phyloP scores from a whole-genome alignment of 1,140 invertebrate species.

The Heterodera schachtii region DNA sequence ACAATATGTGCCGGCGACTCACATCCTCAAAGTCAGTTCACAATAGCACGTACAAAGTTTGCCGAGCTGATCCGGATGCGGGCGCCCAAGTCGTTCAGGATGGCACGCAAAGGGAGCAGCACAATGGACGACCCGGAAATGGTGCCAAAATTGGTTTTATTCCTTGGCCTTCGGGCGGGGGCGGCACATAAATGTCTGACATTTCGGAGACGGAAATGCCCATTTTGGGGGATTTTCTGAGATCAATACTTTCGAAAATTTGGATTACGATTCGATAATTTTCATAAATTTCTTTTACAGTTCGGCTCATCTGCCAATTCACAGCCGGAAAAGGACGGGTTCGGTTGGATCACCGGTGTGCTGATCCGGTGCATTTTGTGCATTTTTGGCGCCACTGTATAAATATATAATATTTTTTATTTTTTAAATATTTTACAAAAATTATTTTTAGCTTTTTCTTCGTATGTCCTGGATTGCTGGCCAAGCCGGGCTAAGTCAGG shows the following conservation, averaged over 20 bases:
- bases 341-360: conserved; percentile 59
- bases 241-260: too few species aligned
- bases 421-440: neutral
- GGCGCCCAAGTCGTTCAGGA: neutral
- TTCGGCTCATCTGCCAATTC: neutral
- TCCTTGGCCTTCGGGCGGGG: too few species aligned
- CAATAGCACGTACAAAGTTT: neutral
- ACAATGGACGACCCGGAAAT: conserved; percentile 7
- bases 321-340: conserved; percentile 42
- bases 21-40: neutral
- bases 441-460: conserved; percentile 67
- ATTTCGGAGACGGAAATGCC: too few species aligned
- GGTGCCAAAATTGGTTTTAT: neutral
- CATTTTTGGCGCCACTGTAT: conserved; percentile 72
- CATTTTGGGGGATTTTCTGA: too few species aligned
- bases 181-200: too few species aligned
- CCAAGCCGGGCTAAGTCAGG: conserved; percentile 74
- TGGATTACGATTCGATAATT: too few species aligned
- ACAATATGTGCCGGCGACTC: too few species aligned
- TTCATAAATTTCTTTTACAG: neutral
- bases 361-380: conserved; percentile 75
- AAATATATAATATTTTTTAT: too few species aligned
- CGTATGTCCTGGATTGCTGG: conserved; percentile 73
- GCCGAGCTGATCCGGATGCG: conserved; percentile 1
- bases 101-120: neutral